These are phyloP conservation scores for Echinarachnius parma DNA, from an alignment of 53 echinoderm and acorn worm species.

Conservation along the genomic window DNA sequence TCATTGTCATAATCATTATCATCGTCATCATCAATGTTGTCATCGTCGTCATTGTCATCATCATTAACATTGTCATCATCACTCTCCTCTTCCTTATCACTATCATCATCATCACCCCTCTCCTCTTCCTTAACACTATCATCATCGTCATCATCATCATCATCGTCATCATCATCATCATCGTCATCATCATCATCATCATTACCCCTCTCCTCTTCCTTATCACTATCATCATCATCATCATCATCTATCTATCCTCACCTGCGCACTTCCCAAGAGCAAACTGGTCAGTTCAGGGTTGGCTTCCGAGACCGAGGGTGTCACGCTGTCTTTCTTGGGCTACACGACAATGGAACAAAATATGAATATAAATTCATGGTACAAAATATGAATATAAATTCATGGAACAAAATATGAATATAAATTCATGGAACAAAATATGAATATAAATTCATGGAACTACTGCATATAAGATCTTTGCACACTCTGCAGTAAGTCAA, in stretches of 20 bases:
- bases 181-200: constrained; percentile 24
- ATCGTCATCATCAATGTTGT: no score
- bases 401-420: no score
- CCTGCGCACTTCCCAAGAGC: background rate
- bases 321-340: no score
- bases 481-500: no score
- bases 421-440: no score
- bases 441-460: no score
- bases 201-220: background rate
- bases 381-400: no score
- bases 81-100: background rate
- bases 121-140: background rate
- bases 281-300: constrained; percentile 21
- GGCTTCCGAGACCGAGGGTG: background rate
- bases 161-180: constrained; percentile 26
- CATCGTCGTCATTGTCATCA: no score
- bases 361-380: no score
- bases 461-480: no score
- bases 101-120: background rate
- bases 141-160: constrained; percentile 4
- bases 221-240: background rate
- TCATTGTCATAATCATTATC: no score
- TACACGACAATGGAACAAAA: no score
- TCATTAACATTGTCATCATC: background rate
- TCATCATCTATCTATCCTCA: background rate